Evolutionary conservation across 2,797 vertebrate species (phyloP), one percentile per base, ranked within the genome.

Genomic region (Pseudopleuronectes americanus): DNA sequence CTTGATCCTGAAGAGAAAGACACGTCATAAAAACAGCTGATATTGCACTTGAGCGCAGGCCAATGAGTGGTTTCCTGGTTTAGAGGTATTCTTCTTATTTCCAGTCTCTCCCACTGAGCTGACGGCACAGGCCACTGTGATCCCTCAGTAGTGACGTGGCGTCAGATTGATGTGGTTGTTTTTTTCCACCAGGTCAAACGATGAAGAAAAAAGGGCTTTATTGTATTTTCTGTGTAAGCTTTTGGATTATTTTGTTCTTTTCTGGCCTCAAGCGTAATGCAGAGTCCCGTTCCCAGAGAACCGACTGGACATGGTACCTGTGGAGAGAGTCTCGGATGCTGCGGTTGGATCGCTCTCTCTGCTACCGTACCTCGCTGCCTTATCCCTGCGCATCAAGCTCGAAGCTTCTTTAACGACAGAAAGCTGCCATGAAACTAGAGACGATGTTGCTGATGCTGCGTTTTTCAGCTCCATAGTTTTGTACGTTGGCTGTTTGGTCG

Each of bases 301-400:
- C 81, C 26, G 73, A 83, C 64, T 75, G 58, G 24, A 80, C 64
- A 90, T 85, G 93, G 92, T 92, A 91, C 90, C 76, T 66, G 57
- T 77, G 73, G 83, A 83, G 74, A 81, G 72, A 53, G 65, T 71
- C 52, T 79, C 28, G 24, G 78, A 81, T 72, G 83, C 72, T 66
- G 78, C 71, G 53, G 72, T 85, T 36, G 33, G 10, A 36, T 10
- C 83, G 63, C 62, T 75, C 38, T 74, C 84, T 81, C 64, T 74
- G 64, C 76, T 83, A 79, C 59, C 73, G 84, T 84, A 83, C 88
- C 88, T 89, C 69, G 71, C 84, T 93, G 93, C 93, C 93, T 94
- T 94, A 84, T 78, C 74, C 62, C 67, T 56, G 52, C 69, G 81
- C 79, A 72, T 72, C 76, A 62, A 70, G 65, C 51, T 81, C 72